Evolutionary conservation across 2,888 invertebrate genomes (phyloP), one percentile per base, ranked within the genome.

Genomic region (Polyommatus icarus): DNA sequence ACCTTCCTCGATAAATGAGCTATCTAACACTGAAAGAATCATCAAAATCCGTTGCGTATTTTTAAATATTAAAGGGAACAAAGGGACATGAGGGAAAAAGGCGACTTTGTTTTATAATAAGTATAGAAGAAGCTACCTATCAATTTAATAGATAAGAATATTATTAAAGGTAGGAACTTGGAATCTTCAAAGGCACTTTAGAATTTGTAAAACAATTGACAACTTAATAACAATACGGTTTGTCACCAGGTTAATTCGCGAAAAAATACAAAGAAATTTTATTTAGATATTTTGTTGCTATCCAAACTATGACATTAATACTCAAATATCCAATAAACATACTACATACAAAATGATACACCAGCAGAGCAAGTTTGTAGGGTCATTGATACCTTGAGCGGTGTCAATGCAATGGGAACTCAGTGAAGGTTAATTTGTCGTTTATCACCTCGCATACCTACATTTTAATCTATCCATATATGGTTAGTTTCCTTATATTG

Each of bases 371-470:
- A 29, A 67, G 67, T 67, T 32, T 32, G 5, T 67, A 6, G 29
- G 67, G 18, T 67, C 32, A 67, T 67, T 67, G 61, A 67, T 29
- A 67, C 67, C 67, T 67, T 67, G 67, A 29, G 67, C 67, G 67
- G 29, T 67, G 67, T 67, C 67, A 67, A 32, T 67, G 67, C 67
- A 67, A 67, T 32, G 29, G 15, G 67, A 29, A 5, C 67, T 67
- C 29, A 67, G 18, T 12, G 29, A 32, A 67, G 67, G 67, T 67
- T 7, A 15, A 32, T 67, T 24, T 24, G 67, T 67, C 67, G 29
- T 67, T 67, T 32, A 67, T 67, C 29, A 29, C 67, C 29, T 67
- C 67, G 67, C 67, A 67, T 67, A 6, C 29, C 67, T 67, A 61
- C 61, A 24, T 61, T 61, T 61, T 61, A 61, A 61, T 20, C 61